A percentile compares a stretch with the other conserved stretches of the same genome.
phyloP scores from a whole-genome alignment of 2,888 invertebrate genomes.

The Cistogaster globosa region DNA sequence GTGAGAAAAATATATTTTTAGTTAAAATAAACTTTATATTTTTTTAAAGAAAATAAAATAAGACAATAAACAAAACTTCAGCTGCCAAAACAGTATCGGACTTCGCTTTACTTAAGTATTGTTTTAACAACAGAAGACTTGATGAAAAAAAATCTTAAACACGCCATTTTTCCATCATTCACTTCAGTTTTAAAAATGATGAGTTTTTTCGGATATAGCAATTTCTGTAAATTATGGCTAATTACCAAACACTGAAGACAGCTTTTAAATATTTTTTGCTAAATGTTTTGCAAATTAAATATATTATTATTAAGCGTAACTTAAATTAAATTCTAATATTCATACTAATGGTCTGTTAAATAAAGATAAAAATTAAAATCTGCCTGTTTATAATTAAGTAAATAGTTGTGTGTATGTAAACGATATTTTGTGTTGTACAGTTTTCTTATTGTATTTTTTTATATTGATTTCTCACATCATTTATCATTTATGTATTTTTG shows the following conservation, averaged over 20 bases:
- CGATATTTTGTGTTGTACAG: too few species aligned
- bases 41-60: too few species aligned
- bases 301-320: slow-evolving; percentile 36
- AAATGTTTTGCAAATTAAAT: slow-evolving; percentile 43
- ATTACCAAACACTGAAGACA: slow-evolving; percentile 51
- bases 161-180: slow-evolving; percentile 49
- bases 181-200: slow-evolving; percentile 19
- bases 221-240: slow-evolving; percentile 56
- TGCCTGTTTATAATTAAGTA: too few species aligned
- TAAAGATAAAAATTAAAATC: too few species aligned
- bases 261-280: slow-evolving; percentile 36
- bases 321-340: background rate
- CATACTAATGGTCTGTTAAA: too few species aligned
- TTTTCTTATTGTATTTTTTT: too few species aligned
- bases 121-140: slow-evolving; percentile 24
- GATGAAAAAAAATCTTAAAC: slow-evolving; percentile 32
- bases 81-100: background rate
- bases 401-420: too few species aligned
- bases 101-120: background rate
- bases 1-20: too few species aligned
- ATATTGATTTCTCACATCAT: too few species aligned
- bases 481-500: too few species aligned
- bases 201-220: slow-evolving; percentile 6
- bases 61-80: too few species aligned
- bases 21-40: too few species aligned